Percentiles rank a stretch among this genome's conserved stretches.
phyloP scores from a whole-genome alignment of 2,113 vertebrate species.

The Chitala chitala region DNA sequence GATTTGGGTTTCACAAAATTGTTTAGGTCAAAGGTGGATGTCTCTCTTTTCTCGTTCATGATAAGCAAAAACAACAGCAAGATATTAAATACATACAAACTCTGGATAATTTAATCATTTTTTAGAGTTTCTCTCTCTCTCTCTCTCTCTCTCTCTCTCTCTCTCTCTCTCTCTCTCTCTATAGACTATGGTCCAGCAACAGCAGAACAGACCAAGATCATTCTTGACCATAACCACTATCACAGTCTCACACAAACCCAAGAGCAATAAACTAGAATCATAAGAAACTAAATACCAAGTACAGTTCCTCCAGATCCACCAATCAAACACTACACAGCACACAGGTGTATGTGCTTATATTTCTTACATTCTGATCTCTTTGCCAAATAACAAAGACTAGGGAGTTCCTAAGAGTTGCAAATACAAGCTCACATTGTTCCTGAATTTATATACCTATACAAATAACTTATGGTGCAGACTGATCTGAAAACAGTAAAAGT shows the following conservation, averaged over 20 bases:
- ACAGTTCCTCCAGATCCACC: neutral
- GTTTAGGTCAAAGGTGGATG: neutral
- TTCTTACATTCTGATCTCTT: conserved; percentile 26
- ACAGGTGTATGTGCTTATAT: neutral
- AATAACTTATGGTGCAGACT: conserved; percentile 48
- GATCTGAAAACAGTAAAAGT: conserved; percentile 37
- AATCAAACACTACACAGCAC: neutral
- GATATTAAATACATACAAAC: too few species aligned
- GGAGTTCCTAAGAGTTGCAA: too few species aligned
- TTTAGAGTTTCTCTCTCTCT: neutral
- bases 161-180: too few species aligned
- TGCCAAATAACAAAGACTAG: too few species aligned
- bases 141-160: too few species aligned
- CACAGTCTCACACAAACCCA: neutral
- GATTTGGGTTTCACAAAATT: neutral
- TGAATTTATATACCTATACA: too few species aligned
- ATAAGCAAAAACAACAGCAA: neutral
- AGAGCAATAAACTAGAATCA: conserved; percentile 6
- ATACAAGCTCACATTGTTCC: too few species aligned
- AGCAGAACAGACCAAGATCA: neutral
- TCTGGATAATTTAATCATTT: conserved; percentile 3
- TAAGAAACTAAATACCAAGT: neutral
- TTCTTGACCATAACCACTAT: neutral
- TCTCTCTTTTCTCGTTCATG: neutral
- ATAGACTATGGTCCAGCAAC: neutral